Percentiles rank a stretch among this genome's conserved stretches.
Evolutionary conservation across 2,888 invertebrate genomes (phyloP).

Genomic region (Cosmia pyralina): DNA sequence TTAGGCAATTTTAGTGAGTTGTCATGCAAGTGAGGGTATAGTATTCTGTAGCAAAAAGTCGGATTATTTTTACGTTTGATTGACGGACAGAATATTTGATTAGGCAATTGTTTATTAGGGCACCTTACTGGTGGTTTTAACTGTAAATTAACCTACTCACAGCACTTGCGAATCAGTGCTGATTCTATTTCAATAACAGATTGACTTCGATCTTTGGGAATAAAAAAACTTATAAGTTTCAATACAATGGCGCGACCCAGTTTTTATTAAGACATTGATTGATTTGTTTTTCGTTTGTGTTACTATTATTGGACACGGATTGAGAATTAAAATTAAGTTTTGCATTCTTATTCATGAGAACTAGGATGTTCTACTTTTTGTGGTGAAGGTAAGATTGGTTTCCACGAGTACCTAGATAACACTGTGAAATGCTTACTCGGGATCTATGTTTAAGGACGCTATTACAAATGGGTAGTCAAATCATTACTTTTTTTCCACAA

Average conservation of each 20-base stretch:
- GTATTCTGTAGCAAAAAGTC: conserved; percentile 1
- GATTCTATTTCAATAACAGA: conserved; percentile 64
- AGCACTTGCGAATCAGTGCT: conserved; percentile 45
- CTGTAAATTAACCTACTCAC: conserved; percentile 50
- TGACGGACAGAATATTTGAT: conserved; percentile 25
- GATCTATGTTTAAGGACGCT: too few species aligned
- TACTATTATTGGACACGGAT: conserved; percentile 33
- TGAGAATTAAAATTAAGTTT: conserved; percentile 27
- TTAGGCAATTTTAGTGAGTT: not conserved
- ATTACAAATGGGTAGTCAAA: too few species aligned
- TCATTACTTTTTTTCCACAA: too few species aligned
- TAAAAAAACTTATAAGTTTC: conserved; percentile 33
- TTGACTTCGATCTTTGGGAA: conserved; percentile 45
- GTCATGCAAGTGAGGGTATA: not conserved
- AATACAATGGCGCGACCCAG: conserved; percentile 58
- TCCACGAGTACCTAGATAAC: not conserved
- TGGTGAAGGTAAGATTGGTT: not conserved
- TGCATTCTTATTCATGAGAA: conserved; percentile 37
- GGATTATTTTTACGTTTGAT: conserved; percentile 24
- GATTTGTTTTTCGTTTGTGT: conserved; percentile 47
- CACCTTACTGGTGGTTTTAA: conserved; percentile 48
- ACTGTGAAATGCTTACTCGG: too few species aligned
- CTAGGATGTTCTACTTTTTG: conserved; percentile 25
- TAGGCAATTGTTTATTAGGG: conserved; percentile 27
- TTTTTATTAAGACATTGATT: conserved; percentile 56